Evolutionary conservation across 2,888 invertebrate genomes (phyloP), one percentile per base, ranked within the genome.

Genomic region (Carabus problematicus): DNA sequence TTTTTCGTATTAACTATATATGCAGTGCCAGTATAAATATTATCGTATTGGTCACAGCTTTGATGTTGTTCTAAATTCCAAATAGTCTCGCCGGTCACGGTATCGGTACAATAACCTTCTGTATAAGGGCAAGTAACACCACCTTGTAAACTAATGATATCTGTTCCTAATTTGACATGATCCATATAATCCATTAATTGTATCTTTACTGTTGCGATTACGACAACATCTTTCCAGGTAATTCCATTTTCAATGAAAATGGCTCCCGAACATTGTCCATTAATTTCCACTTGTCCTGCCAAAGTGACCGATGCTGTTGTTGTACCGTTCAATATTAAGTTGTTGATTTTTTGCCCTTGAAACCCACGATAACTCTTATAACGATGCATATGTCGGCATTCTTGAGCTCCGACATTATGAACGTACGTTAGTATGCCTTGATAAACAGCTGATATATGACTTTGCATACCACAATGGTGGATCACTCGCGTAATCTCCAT

Each of bases 341-440:
- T 18, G 8, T 64, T 64, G 29, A 71, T 62, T 3, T 43, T 64
- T 6, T 70, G 64, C 8, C 11, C 16, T 11, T 58, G 29, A 29
- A 58, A 39, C 11, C 58, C 58, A 11, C 11, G 29, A 2, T 12
- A 58, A 11, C 8, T 61, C 12, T 47, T 47, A 2, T 54, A 70
- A 11, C 66, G 66, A 14, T 72, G 71, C 11, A 72, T 64, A 18
- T 29, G 8, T 7, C 56, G n/a, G 56, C 70, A 72, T 39, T 70
- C 71, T 55, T 63, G 52, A 9, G 64, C 70, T 3, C 71, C 72
- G 14, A 72, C 45, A 43, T 39, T 39, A 42, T 64, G 54, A 4
- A 72, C 49, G 60, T 64, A 71, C 18, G 59, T 72, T 12, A 45
- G 39, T 14, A 72, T 45, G 58, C 72, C 72, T 67, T 72, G 71